Conservation (phyloP, 2,113 vertebrate genomes). For the Osmerus mordax region DNA sequence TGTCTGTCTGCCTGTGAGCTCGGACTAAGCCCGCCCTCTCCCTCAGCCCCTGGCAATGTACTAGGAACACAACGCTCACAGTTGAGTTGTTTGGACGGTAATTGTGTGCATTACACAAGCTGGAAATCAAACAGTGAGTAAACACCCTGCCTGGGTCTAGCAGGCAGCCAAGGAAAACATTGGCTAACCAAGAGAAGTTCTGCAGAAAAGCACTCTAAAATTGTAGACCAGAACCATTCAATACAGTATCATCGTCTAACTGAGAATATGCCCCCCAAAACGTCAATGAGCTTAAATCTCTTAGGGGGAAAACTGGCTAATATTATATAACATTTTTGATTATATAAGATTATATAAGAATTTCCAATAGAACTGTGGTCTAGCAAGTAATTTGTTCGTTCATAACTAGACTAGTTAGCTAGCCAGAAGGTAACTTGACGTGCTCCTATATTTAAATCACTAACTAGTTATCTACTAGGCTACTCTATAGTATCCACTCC, state of each 20-base stretch:
- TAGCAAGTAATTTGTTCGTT: too few species aligned
- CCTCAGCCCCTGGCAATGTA: background rate
- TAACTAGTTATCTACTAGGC: too few species aligned
- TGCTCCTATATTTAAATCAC: too few species aligned
- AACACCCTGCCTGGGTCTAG: background rate
- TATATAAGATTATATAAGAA: too few species aligned
- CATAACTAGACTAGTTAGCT: too few species aligned
- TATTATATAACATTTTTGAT: too few species aligned
- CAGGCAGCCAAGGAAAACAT: slow-evolving; percentile 6
- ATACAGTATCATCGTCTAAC: background rate
- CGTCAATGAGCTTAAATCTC: background rate
- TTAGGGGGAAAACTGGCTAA: too few species aligned
- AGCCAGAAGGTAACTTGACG: too few species aligned
- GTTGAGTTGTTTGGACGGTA: background rate
- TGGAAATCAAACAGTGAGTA: slow-evolving; percentile 6
- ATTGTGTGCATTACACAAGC: slow-evolving; percentile 1
- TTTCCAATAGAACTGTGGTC: too few species aligned
- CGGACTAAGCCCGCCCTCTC: background rate
- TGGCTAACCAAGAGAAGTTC: background rate
- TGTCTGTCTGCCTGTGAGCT: background rate
- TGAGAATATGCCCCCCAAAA: background rate
- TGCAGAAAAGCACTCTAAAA: background rate
- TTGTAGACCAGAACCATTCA: background rate
- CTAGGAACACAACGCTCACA: background rate
- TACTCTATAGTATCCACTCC: too few species aligned